phyloP scores from a whole-genome alignment of 2,888 invertebrate genomes.

The Mesorhabditis spiculigera region DNA sequence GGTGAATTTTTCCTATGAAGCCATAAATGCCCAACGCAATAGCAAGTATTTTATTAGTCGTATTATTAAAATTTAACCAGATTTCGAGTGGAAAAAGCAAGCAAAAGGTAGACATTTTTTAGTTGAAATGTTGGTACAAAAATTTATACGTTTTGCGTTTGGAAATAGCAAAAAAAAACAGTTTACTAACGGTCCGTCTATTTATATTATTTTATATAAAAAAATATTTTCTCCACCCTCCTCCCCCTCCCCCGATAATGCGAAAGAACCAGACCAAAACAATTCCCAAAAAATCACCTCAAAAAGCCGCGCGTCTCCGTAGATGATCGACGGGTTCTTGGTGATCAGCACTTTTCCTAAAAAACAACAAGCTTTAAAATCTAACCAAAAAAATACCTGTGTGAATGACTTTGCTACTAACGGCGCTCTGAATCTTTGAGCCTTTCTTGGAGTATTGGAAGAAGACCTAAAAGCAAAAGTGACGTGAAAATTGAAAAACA shows the following conservation, averaged over 20 bases:
- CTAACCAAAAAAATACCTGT: conserved; percentile 20
- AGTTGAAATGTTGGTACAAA: no score
- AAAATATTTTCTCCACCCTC: no score
- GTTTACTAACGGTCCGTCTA: no score
- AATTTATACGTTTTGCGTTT: no score
- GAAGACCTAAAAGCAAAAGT: conserved; percentile 32
- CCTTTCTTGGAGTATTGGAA: conserved; percentile 40
- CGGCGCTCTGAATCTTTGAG: conserved; percentile 9
- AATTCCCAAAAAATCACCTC: conserved; percentile 10
- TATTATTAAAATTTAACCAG: background rate
- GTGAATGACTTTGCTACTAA: conserved; percentile 18
- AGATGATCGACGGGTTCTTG: conserved; percentile 61
- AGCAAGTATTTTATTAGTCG: no score
- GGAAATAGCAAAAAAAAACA: no score
- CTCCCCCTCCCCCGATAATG: no score
- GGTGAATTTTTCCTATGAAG: no score
- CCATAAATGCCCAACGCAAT: no score
- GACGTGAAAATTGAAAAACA: conserved; percentile 11
- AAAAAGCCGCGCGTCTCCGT: conserved; percentile 60
- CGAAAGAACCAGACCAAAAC: no score
- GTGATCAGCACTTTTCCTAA: conserved; percentile 58
- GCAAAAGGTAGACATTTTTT: background rate
- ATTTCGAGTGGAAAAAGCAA: background rate
- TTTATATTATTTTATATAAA: no score
- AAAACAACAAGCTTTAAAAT: background rate